These are phyloP conservation scores for Cavia porcellus DNA, from an alignment of 2,113 vertebrate species.

Conservation along the genomic window DNA sequence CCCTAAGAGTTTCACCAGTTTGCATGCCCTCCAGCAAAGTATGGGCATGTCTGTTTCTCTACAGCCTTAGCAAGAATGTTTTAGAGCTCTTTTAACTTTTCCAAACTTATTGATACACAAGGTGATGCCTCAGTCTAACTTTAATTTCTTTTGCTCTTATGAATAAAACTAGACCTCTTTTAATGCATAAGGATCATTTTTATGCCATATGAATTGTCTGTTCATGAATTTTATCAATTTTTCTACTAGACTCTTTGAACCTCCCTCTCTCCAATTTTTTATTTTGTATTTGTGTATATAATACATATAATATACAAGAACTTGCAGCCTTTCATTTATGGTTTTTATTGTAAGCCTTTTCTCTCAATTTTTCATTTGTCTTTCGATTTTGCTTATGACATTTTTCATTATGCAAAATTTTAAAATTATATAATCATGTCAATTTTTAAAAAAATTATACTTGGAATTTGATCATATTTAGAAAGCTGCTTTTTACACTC, in stretches of 20 bases:
- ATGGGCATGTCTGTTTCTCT: not conserved
- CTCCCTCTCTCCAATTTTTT: not conserved
- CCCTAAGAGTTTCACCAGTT: rapidly evolving
- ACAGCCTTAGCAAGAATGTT: not conserved
- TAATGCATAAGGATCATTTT: not conserved
- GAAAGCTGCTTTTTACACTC: not conserved
- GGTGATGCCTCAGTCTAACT: not conserved
- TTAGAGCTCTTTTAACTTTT: conserved; percentile 6
- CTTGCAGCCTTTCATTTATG: not conserved
- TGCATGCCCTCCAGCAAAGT: not conserved
- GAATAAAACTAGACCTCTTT: not conserved
- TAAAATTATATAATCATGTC: not conserved
- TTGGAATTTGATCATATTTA: not conserved
- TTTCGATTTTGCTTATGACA: not conserved
- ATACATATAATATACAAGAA: not conserved
- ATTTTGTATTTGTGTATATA: not conserved
- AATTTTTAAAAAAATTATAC: not conserved
- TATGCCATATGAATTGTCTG: not conserved
- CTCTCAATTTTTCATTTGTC: not conserved
- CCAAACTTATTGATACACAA: not conserved
- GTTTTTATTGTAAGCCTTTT: not conserved
- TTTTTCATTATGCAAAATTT: not conserved
- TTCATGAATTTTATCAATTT: not conserved
- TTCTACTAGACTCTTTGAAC: not conserved
- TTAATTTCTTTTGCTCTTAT: conserved; percentile 2